phyloP scores from a whole-genome alignment of 2,888 invertebrate species.

The Anthoptus insignis region DNA sequence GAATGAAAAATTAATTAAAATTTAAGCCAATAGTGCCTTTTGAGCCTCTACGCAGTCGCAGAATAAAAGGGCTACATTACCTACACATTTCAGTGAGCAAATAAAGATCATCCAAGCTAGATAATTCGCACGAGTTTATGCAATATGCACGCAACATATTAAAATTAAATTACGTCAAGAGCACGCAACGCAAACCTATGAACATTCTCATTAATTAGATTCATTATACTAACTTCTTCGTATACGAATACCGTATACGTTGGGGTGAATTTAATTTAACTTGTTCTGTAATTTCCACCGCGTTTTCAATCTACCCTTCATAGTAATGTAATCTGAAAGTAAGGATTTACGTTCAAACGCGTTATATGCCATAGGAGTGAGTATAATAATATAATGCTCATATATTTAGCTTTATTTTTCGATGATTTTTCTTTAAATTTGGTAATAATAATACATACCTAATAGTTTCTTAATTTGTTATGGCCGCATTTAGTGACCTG shows the following conservation, averaged over 20 bases:
- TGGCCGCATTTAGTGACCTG: too few species aligned
- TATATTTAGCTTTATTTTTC: too few species aligned
- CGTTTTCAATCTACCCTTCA: constrained; percentile 20
- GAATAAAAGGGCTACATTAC: constrained; percentile 69
- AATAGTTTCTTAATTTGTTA: too few species aligned
- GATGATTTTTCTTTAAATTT: too few species aligned
- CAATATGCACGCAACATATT: constrained; percentile 54
- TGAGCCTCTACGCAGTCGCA: constrained; percentile 67
- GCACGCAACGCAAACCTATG: constrained; percentile 32
- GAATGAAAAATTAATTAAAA: constrained; percentile 85
- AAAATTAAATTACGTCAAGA: constrained; percentile 30
- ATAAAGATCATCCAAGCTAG: constrained; percentile 80
- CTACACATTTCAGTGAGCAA: constrained; percentile 78
- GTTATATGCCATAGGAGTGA: too few species aligned
- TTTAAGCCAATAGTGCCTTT: constrained; percentile 68
- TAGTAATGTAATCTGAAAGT: constrained; percentile 26
- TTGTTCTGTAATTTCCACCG: constrained; percentile 23
- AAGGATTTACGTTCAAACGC: background rate
- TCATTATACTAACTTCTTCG: constrained; percentile 42
- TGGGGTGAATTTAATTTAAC: constrained; percentile 29
- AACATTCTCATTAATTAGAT: constrained; percentile 38
- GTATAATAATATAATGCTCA: too few species aligned
- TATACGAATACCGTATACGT: constrained; percentile 37
- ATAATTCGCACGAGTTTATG: constrained; percentile 78
- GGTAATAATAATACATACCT: too few species aligned